Conservation (phyloP, 1,140 invertebrate species). For the Saccostrea cuccullata region DNA sequence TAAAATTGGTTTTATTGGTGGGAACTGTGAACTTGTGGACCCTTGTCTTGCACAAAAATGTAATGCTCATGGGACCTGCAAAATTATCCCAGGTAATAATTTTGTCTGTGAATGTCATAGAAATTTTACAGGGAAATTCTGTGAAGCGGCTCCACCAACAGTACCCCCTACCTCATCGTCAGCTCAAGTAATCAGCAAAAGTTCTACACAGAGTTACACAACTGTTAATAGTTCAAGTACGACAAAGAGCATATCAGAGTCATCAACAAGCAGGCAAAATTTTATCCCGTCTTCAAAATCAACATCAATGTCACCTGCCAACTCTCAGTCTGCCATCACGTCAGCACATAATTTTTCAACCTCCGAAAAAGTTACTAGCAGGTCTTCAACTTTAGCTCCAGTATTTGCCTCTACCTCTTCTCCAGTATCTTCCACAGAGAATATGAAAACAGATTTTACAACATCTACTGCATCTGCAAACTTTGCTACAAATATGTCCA, state of each 20-base stretch:
- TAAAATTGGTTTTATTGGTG: not conserved
- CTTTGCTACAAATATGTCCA: too few species aligned
- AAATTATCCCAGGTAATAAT: not conserved
- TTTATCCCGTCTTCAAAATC: not conserved
- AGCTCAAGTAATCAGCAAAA: not conserved
- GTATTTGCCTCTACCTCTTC: not conserved
- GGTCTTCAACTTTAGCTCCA: not conserved
- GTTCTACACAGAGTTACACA: not conserved
- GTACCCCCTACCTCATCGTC: not conserved
- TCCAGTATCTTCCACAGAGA: not conserved
- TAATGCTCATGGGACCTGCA: not conserved
- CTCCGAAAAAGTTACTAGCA: not conserved
- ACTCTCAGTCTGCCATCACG: not conserved
- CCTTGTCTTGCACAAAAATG: not conserved
- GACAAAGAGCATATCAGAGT: not conserved
- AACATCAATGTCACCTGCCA: not conserved
- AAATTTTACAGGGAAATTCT: not conserved
- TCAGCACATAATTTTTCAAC: not conserved
- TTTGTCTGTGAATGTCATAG: not conserved
- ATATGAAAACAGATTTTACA: not conserved
- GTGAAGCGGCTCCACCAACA: not conserved
- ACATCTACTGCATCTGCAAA: not conserved
- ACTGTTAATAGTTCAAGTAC: not conserved
- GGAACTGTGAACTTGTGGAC: not conserved
- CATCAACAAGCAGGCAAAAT: not conserved